These are phyloP conservation scores for Malurus cyaneus DNA, from an alignment of 2,113 vertebrate genomes.

Conservation along the genomic window DNA sequence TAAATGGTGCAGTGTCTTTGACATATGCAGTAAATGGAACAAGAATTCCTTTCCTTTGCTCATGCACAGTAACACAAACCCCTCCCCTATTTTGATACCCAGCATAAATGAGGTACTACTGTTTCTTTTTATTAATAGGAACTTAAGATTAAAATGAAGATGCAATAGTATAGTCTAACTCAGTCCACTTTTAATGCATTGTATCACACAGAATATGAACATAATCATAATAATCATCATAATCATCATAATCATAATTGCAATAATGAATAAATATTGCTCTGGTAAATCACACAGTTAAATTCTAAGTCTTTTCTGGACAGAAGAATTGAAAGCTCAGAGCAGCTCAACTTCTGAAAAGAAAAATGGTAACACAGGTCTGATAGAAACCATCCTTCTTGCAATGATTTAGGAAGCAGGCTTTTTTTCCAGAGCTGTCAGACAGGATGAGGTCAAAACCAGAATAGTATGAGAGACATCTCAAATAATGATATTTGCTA, in stretches of 20 bases:
- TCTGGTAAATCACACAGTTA: background rate
- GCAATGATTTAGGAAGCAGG: background rate
- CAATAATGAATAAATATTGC: background rate
- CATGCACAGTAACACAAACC: background rate
- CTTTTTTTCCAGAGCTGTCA: background rate
- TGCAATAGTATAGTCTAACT: background rate
- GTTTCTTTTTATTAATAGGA: background rate
- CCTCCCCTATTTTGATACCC: background rate
- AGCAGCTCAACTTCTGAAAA: background rate
- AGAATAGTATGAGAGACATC: background rate
- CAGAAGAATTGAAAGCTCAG: background rate
- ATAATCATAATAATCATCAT: background rate
- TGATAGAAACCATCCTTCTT: background rate
- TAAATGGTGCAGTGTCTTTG: background rate
- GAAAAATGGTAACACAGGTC: background rate
- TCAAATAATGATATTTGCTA: conserved; percentile 32
- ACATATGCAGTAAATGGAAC: background rate
- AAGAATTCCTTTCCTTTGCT: background rate
- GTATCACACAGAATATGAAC: background rate
- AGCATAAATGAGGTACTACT: background rate
- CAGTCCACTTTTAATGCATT: background rate
- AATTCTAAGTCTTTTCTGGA: background rate
- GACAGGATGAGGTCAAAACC: conserved; percentile 13
- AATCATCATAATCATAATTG: background rate
- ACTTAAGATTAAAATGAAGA: background rate